These are phyloP conservation scores for Danio aesculapii DNA, from an alignment of 2,797 vertebrate genomes.

Conservation along the genomic window DNA sequence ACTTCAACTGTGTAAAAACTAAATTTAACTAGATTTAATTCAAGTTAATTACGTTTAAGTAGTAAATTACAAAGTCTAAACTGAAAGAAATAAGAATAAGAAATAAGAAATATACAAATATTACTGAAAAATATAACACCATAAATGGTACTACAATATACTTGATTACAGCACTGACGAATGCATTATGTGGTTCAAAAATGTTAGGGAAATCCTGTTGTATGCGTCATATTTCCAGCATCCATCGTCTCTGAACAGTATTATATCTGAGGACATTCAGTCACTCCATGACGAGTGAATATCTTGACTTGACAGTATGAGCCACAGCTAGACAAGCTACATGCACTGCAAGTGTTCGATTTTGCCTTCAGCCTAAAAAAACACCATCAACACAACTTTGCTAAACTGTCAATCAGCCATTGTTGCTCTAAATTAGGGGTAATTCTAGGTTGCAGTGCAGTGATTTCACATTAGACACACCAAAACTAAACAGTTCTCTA, in stretches of 20 bases:
- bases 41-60: no score
- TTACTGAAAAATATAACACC: neutral
- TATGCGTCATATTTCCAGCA: neutral
- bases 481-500: slow-evolving; percentile 8
- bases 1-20: no score
- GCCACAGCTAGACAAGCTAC: slow-evolving; percentile 11
- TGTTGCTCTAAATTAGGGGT: slow-evolving; percentile 38
- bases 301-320: neutral
- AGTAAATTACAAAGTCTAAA: neutral
- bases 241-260: neutral
- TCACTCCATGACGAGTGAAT: slow-evolving; percentile 11
- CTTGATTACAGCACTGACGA: neutral
- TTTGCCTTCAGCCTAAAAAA: slow-evolving; percentile 1
- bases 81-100: neutral
- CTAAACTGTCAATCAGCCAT: slow-evolving; percentile 24
- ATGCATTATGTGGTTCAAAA: neutral
- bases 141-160: neutral
- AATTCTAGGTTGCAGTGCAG: neutral
- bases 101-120: neutral
- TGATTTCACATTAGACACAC: neutral
- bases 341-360: slow-evolving; percentile 2
- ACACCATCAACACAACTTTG: slow-evolving; percentile 22
- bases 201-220: neutral
- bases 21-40: no score
- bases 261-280: neutral